Conservation (phyloP, 2,113 vertebrate genomes). For the Xenotilapia flavipinnis region DNA sequence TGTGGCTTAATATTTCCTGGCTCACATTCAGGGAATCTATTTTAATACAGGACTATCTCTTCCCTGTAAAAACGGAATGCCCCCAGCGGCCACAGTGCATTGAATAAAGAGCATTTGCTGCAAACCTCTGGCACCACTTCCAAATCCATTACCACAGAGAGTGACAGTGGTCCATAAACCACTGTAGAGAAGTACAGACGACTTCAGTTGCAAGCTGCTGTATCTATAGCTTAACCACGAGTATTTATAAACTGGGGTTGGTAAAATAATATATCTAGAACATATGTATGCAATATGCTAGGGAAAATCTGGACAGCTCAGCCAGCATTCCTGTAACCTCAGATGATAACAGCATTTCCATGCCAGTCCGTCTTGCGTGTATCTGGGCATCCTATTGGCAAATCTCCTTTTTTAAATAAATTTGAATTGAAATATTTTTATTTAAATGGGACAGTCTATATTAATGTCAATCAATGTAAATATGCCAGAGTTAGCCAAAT, state of each 20-base stretch:
- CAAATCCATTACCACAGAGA: neutral
- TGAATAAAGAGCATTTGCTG: constrained; percentile 18
- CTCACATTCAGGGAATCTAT: constrained; percentile 27
- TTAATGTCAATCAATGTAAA: neutral
- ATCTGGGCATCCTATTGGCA: neutral
- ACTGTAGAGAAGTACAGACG: neutral
- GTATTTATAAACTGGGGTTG: neutral
- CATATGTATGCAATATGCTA: neutral
- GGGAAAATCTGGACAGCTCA: neutral
- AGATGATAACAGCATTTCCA: neutral
- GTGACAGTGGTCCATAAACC: neutral
- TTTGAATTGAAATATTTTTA: neutral
- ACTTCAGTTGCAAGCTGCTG: neutral
- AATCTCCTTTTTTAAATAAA: neutral
- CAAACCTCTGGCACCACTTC: constrained; percentile 12
- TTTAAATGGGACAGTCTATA: neutral
- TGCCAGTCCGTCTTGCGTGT: neutral
- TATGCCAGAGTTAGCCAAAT: neutral
- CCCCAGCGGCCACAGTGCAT: neutral
- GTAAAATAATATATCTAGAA: neutral
- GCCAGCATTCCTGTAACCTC: neutral
- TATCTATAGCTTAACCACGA: neutral
- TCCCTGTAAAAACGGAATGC: neutral
- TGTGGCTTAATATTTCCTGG: constrained; percentile 28
- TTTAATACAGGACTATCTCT: constrained; percentile 28